Conservation (phyloP, 1,140 invertebrate species). For the Diprion similis region DNA sequence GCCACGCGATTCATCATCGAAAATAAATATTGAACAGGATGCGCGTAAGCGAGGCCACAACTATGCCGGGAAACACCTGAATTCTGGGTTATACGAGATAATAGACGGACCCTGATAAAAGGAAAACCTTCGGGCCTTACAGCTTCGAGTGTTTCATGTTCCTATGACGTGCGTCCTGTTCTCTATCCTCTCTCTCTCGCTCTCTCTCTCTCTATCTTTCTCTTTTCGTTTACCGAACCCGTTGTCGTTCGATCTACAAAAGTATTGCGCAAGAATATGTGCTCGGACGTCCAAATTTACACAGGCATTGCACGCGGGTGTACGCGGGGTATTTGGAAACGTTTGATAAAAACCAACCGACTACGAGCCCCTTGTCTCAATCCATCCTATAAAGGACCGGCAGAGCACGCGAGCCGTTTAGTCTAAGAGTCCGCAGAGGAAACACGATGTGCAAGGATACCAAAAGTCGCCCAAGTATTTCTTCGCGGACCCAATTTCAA, state of each 20-base stretch:
- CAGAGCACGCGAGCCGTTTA: neutral
- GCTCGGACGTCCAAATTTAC: neutral
- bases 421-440: neutral
- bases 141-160: too few species aligned
- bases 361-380: neutral
- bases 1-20: too few species aligned
- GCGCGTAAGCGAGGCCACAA: constrained; percentile 10
- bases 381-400: neutral
- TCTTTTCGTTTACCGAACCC: neutral
- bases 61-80: neutral
- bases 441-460: neutral
- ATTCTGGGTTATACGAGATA: constrained; percentile 11
- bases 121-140: too few species aligned
- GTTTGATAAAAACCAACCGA: neutral
- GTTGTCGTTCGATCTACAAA: neutral
- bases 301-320: neutral
- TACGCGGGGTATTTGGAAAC: neutral
- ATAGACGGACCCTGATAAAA: neutral
- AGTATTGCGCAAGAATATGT: neutral
- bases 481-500: too few species aligned
- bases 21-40: constrained; percentile 40
- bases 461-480: too few species aligned
- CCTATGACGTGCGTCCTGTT: neutral
- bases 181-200: too few species aligned
- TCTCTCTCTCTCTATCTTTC: too few species aligned